Percentiles rank a stretch among this genome's conserved stretches.
Evolutionary conservation across 2,113 vertebrate genomes (phyloP).

Genomic region (Salvator merianae): DNA sequence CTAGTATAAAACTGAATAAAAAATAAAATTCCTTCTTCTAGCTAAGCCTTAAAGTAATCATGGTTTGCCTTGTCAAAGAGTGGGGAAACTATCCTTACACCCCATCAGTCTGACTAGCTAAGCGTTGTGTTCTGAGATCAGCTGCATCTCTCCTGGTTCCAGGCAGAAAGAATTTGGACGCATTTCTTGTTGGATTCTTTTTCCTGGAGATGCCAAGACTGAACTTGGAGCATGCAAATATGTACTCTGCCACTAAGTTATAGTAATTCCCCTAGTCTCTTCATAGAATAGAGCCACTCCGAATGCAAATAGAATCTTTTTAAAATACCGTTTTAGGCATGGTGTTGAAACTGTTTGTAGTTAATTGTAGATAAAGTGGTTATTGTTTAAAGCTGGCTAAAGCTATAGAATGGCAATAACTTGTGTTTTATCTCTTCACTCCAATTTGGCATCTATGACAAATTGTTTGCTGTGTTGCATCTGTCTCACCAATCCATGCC

Average conservation of each 20-base stretch:
- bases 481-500: constrained; percentile 58
- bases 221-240: background rate
- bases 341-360: constrained; percentile 13
- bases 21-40: no score
- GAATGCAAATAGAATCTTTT: background rate
- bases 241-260: background rate
- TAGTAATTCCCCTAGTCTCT: background rate
- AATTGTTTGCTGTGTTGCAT: constrained; percentile 62
- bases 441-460: constrained; percentile 67
- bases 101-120: no score
- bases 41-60: background rate
- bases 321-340: background rate
- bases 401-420: constrained; percentile 52
- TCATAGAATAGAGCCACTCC: background rate
- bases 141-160: background rate
- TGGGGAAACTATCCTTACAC: no score
- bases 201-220: background rate
- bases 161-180: background rate
- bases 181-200: background rate
- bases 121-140: background rate
- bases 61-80: background rate
- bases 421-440: constrained; percentile 65
- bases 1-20: background rate
- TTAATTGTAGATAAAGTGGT: constrained; percentile 41
- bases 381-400: constrained; percentile 50